Evolutionary conservation across 2,888 invertebrate genomes (phyloP).

Genomic region (Creontiades dilutus): DNA sequence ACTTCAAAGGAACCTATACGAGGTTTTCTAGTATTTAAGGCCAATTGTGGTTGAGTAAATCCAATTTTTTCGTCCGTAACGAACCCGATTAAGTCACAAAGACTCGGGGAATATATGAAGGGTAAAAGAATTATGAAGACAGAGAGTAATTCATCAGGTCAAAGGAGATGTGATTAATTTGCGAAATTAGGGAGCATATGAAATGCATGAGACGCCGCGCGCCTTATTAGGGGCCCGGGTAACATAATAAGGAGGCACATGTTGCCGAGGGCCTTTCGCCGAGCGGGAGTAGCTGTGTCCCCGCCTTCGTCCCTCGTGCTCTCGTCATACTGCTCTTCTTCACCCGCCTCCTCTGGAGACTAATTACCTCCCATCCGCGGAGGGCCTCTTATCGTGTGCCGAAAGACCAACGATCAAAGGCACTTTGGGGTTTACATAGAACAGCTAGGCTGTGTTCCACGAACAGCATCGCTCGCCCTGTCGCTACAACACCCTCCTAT

Average conservation of each 20-base stretch:
- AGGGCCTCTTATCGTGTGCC: slow-evolving; percentile 40
- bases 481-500: not conserved
- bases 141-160: slow-evolving; percentile 43
- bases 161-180: slow-evolving; percentile 52
- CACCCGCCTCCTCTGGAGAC: not conserved
- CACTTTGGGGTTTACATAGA: not conserved
- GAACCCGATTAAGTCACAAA: not conserved
- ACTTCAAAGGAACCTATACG: too few relatives aligned
- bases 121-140: not conserved
- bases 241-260: slow-evolving; percentile 53
- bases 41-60: too few relatives aligned
- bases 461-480: not conserved
- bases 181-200: slow-evolving; percentile 48
- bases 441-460: not conserved
- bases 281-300: slow-evolving; percentile 6
- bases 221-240: slow-evolving; percentile 29
- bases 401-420: slow-evolving; percentile 61
- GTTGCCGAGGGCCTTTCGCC: slow-evolving; percentile 8
- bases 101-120: not conserved
- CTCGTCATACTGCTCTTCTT: not conserved
- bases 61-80: not conserved
- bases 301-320: too few relatives aligned
- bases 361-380: slow-evolving; percentile 46
- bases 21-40: too few relatives aligned
- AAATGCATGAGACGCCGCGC: slow-evolving; percentile 47